phyloP scores from a whole-genome alignment of 2,888 invertebrate genomes.

The Acleris holmiana region DNA sequence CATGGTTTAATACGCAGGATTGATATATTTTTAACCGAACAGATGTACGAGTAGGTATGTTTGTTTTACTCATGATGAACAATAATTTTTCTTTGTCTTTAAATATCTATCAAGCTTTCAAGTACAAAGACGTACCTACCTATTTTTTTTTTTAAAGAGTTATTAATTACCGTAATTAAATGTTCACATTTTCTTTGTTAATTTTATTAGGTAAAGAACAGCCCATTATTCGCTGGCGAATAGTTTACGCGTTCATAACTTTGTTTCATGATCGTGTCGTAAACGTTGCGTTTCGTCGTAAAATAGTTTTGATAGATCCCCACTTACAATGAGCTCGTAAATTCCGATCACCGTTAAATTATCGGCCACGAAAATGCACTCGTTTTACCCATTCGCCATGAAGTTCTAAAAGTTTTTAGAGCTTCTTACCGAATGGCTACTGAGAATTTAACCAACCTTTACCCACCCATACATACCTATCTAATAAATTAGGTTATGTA shows the following conservation, averaged over 20 bases:
- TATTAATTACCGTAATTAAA: slow-evolving; percentile 6
- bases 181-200: slow-evolving; percentile 20
- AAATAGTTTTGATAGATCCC: slow-evolving; percentile 40
- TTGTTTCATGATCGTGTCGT: slow-evolving; percentile 44
- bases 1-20: too few relatives aligned
- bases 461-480: too few relatives aligned
- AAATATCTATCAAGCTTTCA: too few relatives aligned
- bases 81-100: too few relatives aligned
- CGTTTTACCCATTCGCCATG: too few relatives aligned
- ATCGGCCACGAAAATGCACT: slow-evolving; percentile 28
- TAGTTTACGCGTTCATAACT: slow-evolving; percentile 36
- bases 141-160: slow-evolving; percentile 9
- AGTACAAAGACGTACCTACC: too few relatives aligned
- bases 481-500: too few relatives aligned
- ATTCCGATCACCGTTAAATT: slow-evolving; percentile 31
- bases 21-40: too few relatives aligned
- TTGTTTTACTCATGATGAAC: too few relatives aligned
- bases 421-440: slow-evolving; percentile 3
- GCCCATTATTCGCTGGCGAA: slow-evolving; percentile 14
- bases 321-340: slow-evolving; percentile 41
- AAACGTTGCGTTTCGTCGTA: slow-evolving; percentile 45
- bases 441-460: too few relatives aligned
- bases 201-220: slow-evolving; percentile 22
- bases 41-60: too few relatives aligned
- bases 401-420: too few relatives aligned